A percentile compares a stretch with the other conserved stretches of the same genome.
phyloP scores from a whole-genome alignment of 2,113 vertebrate genomes.

The Gymnobelideus leadbeateri region DNA sequence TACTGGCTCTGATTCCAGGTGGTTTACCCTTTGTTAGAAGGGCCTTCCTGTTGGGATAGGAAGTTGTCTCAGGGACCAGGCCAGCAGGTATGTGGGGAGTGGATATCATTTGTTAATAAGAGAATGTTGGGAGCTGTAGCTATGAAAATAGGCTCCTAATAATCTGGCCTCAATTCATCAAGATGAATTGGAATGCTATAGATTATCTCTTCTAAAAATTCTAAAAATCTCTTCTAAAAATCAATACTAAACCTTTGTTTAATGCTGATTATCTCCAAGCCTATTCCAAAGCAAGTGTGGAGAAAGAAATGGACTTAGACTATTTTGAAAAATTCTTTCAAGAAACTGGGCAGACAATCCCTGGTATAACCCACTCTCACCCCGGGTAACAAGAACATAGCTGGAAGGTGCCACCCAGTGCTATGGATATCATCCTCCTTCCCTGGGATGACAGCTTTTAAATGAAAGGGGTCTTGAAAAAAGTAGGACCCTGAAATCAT shows the following conservation, averaged over 20 bases:
- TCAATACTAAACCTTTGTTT: background rate
- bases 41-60: background rate
- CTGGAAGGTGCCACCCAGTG: background rate
- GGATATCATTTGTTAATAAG: background rate
- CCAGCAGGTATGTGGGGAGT: background rate
- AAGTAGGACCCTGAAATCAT: background rate
- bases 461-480: background rate
- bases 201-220: background rate
- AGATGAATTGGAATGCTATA: background rate
- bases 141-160: background rate
- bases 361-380: background rate
- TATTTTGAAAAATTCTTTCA: background rate
- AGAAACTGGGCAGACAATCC: background rate
- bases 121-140: background rate
- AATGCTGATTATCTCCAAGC: conserved; percentile 1
- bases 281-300: background rate
- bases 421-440: background rate
- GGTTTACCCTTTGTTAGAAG: background rate
- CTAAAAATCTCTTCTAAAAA: too few relatives aligned
- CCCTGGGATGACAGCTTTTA: background rate
- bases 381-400: background rate
- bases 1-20: background rate
- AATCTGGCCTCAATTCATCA: background rate
- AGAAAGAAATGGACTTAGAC: background rate
- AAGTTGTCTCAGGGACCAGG: background rate